phyloP scores from a whole-genome alignment of 2,797 vertebrate species.

The Thripadectes ignobilis region DNA sequence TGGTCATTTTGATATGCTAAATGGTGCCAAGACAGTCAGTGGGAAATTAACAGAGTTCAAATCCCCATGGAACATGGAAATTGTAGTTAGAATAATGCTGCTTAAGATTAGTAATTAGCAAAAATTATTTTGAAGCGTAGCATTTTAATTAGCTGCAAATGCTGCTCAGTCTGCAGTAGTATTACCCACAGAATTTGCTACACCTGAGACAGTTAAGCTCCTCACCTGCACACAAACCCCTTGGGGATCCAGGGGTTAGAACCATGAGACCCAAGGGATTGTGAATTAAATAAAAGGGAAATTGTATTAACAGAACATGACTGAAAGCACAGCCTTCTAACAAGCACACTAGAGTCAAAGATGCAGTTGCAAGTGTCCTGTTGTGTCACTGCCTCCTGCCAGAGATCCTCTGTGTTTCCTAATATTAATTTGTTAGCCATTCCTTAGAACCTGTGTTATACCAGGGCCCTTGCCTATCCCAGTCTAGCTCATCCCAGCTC shows the following conservation, averaged over 20 bases:
- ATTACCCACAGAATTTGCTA: not conserved
- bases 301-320: not conserved
- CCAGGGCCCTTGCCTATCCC: not conserved
- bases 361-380: not conserved
- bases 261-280: not conserved
- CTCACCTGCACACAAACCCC: not conserved
- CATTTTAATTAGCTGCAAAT: slow-evolving; percentile 6
- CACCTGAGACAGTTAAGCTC: not conserved
- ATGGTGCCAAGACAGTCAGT: not conserved
- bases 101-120: slow-evolving; percentile 43
- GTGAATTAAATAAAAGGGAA: not conserved
- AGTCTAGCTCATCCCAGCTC: not conserved
- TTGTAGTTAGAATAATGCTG: slow-evolving; percentile 22
- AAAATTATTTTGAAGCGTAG: slow-evolving; percentile 27
- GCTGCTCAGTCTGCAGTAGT: not conserved
- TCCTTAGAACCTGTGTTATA: not conserved
- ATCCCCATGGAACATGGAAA: not conserved
- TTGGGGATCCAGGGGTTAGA: not conserved
- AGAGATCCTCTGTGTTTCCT: not conserved
- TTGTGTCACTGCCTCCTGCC: not conserved
- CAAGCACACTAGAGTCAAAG: not conserved
- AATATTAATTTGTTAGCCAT: not conserved
- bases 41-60: slow-evolving; percentile 29
- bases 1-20: slow-evolving; percentile 45
- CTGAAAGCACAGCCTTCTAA: not conserved